Conservation (phyloP, 2,797 vertebrate species). For the Gadopsis bispinosus region DNA sequence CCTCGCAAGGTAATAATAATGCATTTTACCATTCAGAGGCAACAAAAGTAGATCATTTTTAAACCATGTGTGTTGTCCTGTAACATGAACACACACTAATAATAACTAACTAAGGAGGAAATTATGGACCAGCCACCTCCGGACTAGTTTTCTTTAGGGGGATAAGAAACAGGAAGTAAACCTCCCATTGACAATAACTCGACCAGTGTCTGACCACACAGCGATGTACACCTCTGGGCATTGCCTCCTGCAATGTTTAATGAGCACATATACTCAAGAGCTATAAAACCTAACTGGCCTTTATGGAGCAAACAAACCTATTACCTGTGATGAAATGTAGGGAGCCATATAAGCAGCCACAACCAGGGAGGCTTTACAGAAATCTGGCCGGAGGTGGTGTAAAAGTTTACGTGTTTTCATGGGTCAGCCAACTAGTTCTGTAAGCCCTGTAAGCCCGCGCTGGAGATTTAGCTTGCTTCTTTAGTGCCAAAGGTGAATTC, state of each 20-base stretch:
- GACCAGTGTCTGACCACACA: conserved; percentile 44
- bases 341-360: conserved; percentile 40
- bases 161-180: conserved; percentile 24
- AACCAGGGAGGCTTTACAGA: conserved; percentile 43
- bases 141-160: conserved; percentile 18
- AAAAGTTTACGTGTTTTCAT: conserved; percentile 36
- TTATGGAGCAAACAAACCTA: conserved; percentile 55
- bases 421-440: conserved; percentile 30
- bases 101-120: background rate
- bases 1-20: background rate
- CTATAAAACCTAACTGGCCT: conserved; percentile 54
- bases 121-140: conserved; percentile 1
- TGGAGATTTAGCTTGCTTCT: conserved; percentile 27
- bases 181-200: background rate
- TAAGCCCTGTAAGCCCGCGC: conserved; percentile 6
- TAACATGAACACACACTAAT: background rate
- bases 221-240: conserved; percentile 27
- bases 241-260: conserved; percentile 55
- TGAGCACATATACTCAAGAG: conserved; percentile 32
- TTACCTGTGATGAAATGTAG: conserved; percentile 57
- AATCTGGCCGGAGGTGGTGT: conserved; percentile 47
- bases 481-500: conserved; percentile 31
- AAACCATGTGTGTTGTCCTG: background rate
- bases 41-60: background rate
- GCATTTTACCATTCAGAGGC: background rate